These are phyloP conservation scores for Ctena decussata DNA, from an alignment of 2,888 invertebrate genomes.

Conservation along the genomic window DNA sequence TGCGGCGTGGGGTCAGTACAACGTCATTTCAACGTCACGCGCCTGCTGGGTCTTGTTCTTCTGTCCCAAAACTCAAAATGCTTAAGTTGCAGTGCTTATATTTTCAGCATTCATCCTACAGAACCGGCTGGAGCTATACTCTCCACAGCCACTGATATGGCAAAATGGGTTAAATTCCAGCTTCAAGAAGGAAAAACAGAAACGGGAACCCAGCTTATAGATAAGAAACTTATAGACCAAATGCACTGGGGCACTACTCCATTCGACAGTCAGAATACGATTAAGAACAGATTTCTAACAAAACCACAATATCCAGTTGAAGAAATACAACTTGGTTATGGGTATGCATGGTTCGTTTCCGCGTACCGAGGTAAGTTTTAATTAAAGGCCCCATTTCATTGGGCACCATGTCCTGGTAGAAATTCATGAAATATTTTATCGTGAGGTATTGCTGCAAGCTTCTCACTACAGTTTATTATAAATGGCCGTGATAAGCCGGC, in stretches of 20 bases:
- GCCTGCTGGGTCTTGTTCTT: no score
- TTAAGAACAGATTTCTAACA: neutral
- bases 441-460: no score
- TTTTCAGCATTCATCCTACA: constrained; percentile 55
- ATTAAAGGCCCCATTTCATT: no score
- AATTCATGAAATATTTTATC: no score
- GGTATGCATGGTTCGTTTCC: constrained; percentile 77
- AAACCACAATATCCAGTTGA: constrained; percentile 66
- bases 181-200: constrained; percentile 59
- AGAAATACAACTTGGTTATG: constrained; percentile 67
- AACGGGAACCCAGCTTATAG: constrained; percentile 45
- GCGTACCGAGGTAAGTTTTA: constrained; percentile 77
- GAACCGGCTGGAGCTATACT: constrained; percentile 79
- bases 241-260: neutral
- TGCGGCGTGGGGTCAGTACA: no score
- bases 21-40: no score
- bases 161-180: constrained; percentile 79
- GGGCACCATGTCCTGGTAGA: no score
- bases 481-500: no score
- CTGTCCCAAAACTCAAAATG: no score
- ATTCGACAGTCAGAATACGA: neutral
- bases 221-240: neutral
- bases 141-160: constrained; percentile 79
- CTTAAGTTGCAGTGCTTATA: no score
- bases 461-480: no score